Evolutionary conservation across 2,888 invertebrate genomes (phyloP), one percentile per base, ranked within the genome.

Genomic region (Nysson spinosus): DNA sequence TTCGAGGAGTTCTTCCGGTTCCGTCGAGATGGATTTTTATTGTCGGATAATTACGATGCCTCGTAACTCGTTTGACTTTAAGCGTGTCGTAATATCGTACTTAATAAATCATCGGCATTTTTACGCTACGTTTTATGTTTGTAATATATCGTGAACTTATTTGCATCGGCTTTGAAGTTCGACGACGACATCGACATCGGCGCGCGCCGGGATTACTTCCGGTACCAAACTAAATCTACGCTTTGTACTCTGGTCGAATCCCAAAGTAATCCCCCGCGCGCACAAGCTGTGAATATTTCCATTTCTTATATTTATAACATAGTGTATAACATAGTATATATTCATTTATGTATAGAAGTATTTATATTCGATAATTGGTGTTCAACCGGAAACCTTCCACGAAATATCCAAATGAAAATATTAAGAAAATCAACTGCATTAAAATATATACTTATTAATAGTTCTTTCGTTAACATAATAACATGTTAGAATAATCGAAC

Each of bases 241-340:
- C 75, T 85, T 85, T 85, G 84, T 85, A 85, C 85, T 85, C 79
- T 82, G 82, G 75, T 84, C 83, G 81, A 81, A 77, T 78, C 67
- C 72, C 66, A 78, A 83, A 83, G 83, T 83, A 83, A 83, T 83
- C 78, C 75, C 74, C 69, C 76, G 75, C 79, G 79, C 77, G 79
- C 58, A 40, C 51, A 56, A 58, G 47, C 71, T 47, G 37, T 61
- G 39, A 37, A 51, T 56, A 62, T 51, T 22, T 39, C 39, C 22
- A 46, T 49, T 47, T 39, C 20, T 40, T 30, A 26, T 62, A n/a
- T 42, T 35, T 40, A 30, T 70, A 75, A 62, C 51, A 52, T 47
- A 46, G 30, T 51, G 32, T 34, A n/a, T 56, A 46, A 24, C 42
- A 19, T 20, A 22, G 35, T 20, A 35, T 51, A 35, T 42, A 42